These are phyloP conservation scores for Notoglanidium macrostoma DNA, from an alignment of 2,797 vertebrate species.

Conservation along the genomic window DNA sequence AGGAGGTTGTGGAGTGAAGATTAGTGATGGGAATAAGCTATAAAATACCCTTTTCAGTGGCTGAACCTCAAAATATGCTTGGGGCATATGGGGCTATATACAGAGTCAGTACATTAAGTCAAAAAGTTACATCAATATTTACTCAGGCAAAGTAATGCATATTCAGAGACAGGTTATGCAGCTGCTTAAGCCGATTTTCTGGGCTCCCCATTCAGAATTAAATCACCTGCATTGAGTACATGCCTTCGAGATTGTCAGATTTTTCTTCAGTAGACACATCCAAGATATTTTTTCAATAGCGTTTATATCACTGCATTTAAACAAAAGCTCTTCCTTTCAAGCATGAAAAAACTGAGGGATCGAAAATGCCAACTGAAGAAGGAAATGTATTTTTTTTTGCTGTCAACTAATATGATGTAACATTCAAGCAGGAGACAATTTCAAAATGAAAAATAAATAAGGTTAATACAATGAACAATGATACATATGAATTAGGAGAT, in stretches of 20 bases:
- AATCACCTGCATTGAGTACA: neutral
- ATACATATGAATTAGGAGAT: neutral
- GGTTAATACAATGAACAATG: neutral
- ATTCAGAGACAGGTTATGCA: conserved; percentile 7
- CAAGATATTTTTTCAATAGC: neutral
- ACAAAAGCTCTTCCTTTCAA: neutral
- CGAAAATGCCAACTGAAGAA: neutral
- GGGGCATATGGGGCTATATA: neutral
- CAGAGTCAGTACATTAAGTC: neutral
- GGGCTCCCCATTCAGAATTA: conserved; percentile 1
- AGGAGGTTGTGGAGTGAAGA: no score
- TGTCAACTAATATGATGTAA: neutral
- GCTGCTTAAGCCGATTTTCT: conserved; percentile 5
- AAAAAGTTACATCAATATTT: conserved; percentile 9
- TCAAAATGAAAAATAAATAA: neutral
- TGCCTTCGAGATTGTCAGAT: neutral
- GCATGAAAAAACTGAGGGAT: neutral
- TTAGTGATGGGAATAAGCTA: neutral
- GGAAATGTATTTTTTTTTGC: neutral
- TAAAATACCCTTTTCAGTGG: neutral
- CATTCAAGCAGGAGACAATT: neutral
- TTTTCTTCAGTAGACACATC: neutral
- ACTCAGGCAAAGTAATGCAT: conserved; percentile 1
- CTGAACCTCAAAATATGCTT: neutral
- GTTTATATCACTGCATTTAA: neutral